These are phyloP conservation scores for Tragopan temminckii DNA, from an alignment of 2,797 vertebrate genomes.

Conservation along the genomic window DNA sequence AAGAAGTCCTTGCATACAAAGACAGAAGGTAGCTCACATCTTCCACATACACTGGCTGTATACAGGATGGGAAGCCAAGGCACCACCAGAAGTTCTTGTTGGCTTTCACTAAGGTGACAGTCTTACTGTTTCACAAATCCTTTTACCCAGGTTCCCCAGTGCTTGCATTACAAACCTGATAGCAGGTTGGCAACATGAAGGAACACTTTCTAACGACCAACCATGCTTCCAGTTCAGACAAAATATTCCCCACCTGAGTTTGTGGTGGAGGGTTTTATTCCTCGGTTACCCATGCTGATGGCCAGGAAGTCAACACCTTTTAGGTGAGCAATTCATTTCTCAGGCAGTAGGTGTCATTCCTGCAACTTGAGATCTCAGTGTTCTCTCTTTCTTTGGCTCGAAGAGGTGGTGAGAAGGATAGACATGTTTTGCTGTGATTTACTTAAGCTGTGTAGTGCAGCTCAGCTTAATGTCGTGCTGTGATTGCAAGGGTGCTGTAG, in stretches of 20 bases:
- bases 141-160: background rate
- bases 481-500: rapidly evolving
- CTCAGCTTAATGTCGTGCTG: rapidly evolving
- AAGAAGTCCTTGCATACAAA: background rate
- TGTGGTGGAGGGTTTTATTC: background rate
- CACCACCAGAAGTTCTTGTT: background rate
- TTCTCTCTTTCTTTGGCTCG: background rate
- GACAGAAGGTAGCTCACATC: background rate
- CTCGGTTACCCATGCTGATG: background rate
- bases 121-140: background rate
- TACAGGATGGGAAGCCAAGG: background rate
- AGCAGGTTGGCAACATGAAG: background rate
- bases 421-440: background rate
- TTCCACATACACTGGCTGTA: background rate
- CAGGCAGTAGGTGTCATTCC: conserved; percentile 73
- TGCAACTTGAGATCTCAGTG: conserved; percentile 48
- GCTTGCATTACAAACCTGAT: background rate
- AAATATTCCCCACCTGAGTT: background rate
- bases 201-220: background rate
- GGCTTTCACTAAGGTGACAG: background rate
- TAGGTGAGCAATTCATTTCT: conserved; percentile 61
- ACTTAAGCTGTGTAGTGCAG: background rate
- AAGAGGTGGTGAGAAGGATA: background rate
- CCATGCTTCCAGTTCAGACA: background rate
- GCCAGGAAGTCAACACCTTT: background rate